These are phyloP conservation scores for Marronus borbonicus DNA, from an alignment of 2,888 invertebrate species.

Conservation along the genomic window DNA sequence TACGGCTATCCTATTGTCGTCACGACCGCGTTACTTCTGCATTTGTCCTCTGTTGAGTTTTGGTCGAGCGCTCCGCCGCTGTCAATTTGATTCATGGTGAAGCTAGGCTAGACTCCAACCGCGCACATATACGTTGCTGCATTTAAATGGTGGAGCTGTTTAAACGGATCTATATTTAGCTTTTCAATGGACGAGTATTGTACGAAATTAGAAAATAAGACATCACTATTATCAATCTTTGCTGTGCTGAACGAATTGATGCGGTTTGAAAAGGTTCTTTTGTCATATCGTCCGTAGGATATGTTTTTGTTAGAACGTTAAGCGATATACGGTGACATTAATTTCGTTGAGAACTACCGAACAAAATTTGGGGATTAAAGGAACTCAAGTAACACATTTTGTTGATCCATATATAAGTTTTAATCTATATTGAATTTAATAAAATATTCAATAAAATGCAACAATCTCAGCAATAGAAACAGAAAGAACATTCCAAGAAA, in stretches of 20 bases:
- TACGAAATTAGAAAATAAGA: conserved; percentile 50
- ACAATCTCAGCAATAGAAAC: too few species aligned
- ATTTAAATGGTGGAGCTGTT: conserved; percentile 6
- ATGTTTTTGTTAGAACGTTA: not conserved
- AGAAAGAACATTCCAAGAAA: too few species aligned
- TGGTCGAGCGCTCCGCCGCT: conserved; percentile 38
- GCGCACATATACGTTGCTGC: not conserved
- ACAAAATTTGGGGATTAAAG: too few species aligned
- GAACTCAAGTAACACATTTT: too few species aligned
- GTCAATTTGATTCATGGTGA: conserved; percentile 51
- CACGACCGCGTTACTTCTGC: conserved; percentile 33
- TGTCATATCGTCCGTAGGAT: not conserved
- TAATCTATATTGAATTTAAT: too few species aligned
- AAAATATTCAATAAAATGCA: too few species aligned
- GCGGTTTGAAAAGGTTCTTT: conserved; percentile 1
- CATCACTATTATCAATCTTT: conserved; percentile 44
- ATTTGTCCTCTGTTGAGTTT: conserved; percentile 44
- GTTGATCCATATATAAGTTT: too few species aligned
- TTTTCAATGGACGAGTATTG: conserved; percentile 42
- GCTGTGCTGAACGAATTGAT: conserved; percentile 9
- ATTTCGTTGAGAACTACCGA: too few species aligned
- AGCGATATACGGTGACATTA: too few species aligned
- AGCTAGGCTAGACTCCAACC: conserved; percentile 1
- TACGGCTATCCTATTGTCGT: conserved; percentile 48
- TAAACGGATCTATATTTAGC: conserved; percentile 12